Conservation (phyloP, 2,888 invertebrate species). For the Mechanitis mazaeus region DNA sequence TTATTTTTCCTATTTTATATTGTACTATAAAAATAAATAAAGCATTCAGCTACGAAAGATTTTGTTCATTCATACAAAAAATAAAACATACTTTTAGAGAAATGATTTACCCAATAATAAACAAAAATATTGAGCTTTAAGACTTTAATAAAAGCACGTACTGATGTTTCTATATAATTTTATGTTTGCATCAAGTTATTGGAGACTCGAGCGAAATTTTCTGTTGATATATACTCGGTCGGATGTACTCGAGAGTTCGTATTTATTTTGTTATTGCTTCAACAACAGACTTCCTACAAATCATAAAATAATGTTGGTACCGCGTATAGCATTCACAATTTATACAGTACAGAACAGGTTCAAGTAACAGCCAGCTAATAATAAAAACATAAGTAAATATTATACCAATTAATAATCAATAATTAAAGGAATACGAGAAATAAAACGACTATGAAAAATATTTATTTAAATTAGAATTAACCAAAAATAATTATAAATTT, state of each 20-base stretch:
- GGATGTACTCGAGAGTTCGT: background rate
- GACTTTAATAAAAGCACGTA: conserved; percentile 3
- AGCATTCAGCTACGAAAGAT: too few relatives aligned
- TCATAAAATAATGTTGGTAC: background rate
- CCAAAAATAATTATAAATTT: too few relatives aligned
- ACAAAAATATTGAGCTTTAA: background rate
- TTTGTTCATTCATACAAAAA: too few relatives aligned
- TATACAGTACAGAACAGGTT: too few relatives aligned
- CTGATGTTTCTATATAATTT: background rate
- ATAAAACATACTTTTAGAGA: too few relatives aligned
- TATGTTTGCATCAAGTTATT: background rate
- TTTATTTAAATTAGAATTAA: too few relatives aligned
- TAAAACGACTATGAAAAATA: too few relatives aligned
- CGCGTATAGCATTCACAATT: too few relatives aligned
- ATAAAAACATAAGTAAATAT: background rate
- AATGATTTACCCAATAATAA: background rate
- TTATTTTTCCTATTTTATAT: too few relatives aligned
- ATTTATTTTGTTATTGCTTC: background rate
- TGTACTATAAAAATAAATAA: too few relatives aligned
- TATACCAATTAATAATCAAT: background rate
- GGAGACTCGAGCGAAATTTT: conserved; percentile 1
- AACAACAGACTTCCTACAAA: background rate
- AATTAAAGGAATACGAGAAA: background rate
- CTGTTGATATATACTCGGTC: background rate
- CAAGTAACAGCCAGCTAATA: background rate